Evolutionary conservation across 2,888 invertebrate species (phyloP).

Genomic region (Ptycholaimellus sp.): DNA sequence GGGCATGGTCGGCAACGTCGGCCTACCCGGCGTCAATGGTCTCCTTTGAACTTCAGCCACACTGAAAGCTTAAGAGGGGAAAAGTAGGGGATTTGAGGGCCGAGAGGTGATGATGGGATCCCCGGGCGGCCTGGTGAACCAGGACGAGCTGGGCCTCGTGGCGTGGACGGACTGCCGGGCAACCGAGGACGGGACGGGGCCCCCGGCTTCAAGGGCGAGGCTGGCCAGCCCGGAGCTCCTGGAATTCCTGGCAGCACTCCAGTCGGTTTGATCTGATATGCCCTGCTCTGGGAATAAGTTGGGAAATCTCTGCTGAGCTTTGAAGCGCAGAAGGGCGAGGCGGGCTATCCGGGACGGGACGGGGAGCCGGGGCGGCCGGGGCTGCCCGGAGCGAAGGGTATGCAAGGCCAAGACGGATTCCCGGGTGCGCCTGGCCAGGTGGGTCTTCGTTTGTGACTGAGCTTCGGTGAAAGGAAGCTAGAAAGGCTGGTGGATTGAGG

Average conservation of each 20-base stretch:
- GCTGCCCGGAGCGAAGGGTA: conserved; percentile 31
- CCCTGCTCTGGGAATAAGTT: conserved; percentile 4
- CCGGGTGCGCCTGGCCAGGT: conserved; percentile 8
- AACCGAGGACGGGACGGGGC: conserved; percentile 12
- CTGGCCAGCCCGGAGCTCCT: conserved; percentile 12
- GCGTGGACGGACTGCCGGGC: conserved; percentile 11
- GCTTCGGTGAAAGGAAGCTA: not conserved
- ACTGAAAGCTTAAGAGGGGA: no score
- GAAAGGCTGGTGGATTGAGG: not conserved
- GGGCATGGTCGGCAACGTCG: conserved; percentile 8
- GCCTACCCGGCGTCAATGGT: conserved; percentile 12
- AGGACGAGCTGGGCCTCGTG: conserved; percentile 8
- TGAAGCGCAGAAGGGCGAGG: conserved; percentile 3
- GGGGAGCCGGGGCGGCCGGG: conserved; percentile 16
- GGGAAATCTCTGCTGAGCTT: not conserved
- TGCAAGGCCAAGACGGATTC: conserved; percentile 41
- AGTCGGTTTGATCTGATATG: conserved; percentile 1
- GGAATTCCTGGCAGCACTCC: conserved; percentile 11
- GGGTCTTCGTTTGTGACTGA: not conserved
- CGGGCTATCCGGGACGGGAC: conserved; percentile 9
- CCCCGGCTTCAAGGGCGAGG: conserved; percentile 11
- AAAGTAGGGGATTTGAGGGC: no score
- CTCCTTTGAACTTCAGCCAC: no score
- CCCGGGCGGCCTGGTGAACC: conserved; percentile 9
- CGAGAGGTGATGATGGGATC: not conserved